A percentile compares a stretch with the other conserved stretches of the same genome.
Evolutionary conservation across 2,888 invertebrate species (phyloP).

Genomic region (Caenorhabditis sp.): DNA sequence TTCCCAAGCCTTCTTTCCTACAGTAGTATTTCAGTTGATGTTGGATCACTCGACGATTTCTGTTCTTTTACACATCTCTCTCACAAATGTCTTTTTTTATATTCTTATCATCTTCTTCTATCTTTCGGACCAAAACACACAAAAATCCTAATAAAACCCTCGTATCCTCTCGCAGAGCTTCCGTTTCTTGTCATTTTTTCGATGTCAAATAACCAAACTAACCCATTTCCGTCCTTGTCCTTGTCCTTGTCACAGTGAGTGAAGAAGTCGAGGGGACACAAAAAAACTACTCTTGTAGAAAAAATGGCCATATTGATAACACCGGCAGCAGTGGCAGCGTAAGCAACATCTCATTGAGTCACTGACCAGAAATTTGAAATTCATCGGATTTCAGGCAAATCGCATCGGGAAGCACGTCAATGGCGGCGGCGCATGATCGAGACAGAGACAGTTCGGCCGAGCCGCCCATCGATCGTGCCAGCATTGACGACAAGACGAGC

Average conservation of each 20-base stretch:
- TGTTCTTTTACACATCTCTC: neutral
- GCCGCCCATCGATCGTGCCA: conserved; percentile 26
- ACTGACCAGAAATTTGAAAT: neutral
- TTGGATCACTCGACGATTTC: neutral
- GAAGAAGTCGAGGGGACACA: neutral
- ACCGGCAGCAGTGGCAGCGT: conserved; percentile 36
- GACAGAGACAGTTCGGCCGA: conserved; percentile 30
- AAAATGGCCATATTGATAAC: conserved; percentile 39
- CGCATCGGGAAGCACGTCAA: conserved; percentile 46
- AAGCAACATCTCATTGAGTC: conserved; percentile 8
- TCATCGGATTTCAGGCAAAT: conserved; percentile 41
- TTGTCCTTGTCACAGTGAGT: neutral
- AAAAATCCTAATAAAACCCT: conserved; percentile 7
- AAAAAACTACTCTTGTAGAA: neutral
- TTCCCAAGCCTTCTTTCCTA: neutral
- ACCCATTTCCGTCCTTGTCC: neutral
- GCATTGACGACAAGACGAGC: conserved; percentile 34
- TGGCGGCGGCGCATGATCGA: conserved; percentile 38
- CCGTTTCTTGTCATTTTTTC: neutral
- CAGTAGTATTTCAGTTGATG: too few relatives aligned
- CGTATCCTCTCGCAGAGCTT: neutral
- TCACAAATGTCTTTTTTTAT: conserved; percentile 8
- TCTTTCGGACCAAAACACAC: neutral
- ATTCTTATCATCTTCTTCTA: neutral
- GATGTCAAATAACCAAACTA: neutral